Percentiles rank a stretch among this genome's conserved stretches.
Evolutionary conservation across 2,888 invertebrate species (phyloP).

Genomic region (Heliconius hortense): DNA sequence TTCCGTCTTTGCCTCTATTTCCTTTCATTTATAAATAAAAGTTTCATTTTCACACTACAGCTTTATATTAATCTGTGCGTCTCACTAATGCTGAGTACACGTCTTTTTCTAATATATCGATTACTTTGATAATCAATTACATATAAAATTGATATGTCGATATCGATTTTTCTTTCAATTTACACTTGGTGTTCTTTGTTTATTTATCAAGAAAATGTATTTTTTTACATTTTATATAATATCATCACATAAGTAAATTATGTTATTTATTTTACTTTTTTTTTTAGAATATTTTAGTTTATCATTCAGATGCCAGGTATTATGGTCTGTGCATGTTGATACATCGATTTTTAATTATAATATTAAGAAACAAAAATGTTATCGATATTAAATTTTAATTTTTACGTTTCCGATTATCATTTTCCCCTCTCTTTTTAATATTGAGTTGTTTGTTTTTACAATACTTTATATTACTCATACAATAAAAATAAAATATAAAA

Average conservation of each 20-base stretch:
- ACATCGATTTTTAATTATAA: neutral
- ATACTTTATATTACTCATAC: too few species aligned
- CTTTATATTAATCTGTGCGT: neutral
- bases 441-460: too few species aligned
- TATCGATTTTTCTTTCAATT: neutral
- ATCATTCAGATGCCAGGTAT: constrained; percentile 34
- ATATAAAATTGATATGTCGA: constrained; percentile 1
- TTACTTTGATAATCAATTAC: constrained; percentile 4
- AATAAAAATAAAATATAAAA: too few species aligned
- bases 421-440: too few species aligned
- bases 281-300: constrained; percentile 1
- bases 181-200: neutral
- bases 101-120: neutral
- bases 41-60: neutral
- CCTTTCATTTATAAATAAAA: constrained; percentile 7
- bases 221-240: constrained; percentile 12
- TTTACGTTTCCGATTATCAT: too few species aligned
- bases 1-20: neutral
- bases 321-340: constrained; percentile 30
- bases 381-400: neutral
- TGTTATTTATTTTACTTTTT: neutral
- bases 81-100: neutral
- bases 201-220: constrained; percentile 7
- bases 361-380: neutral
- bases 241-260: constrained; percentile 10